Percentiles rank a stretch among this genome's conserved stretches.
Evolutionary conservation across 2,113 vertebrate genomes (phyloP).

Genomic region (Euleptes europaea): DNA sequence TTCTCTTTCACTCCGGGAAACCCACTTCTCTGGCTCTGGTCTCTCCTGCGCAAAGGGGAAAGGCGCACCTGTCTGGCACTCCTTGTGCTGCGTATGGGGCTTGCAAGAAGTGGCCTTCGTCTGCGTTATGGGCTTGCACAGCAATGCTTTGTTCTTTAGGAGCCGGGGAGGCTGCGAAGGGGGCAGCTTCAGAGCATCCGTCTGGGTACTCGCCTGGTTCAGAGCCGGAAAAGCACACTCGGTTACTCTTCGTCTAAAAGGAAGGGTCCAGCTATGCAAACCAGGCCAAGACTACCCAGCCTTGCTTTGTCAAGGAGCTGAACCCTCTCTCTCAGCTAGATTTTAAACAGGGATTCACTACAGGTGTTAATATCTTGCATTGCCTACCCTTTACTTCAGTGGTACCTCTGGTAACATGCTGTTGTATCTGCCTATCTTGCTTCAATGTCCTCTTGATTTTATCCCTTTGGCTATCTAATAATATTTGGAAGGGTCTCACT

Average conservation of each 20-base stretch:
- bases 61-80: constrained; percentile 88
- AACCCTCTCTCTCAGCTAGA: no score
- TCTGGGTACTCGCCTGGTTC: constrained; percentile 86
- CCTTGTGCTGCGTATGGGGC: constrained; percentile 85
- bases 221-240: constrained; percentile 23
- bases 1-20: not conserved
- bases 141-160: constrained; percentile 95
- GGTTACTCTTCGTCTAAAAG: not conserved
- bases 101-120: constrained; percentile 95
- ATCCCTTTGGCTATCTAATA: no score
- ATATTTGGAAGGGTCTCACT: no score
- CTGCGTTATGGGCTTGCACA: constrained; percentile 93
- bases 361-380: no score
- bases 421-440: no score
- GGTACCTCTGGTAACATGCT: no score
- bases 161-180: constrained; percentile 80
- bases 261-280: not conserved
- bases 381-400: no score
- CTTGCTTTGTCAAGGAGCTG: no score
- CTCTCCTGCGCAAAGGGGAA: not conserved
- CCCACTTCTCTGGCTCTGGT: not conserved
- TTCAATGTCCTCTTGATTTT: no score
- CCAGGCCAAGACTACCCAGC: not conserved
- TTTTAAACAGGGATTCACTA: no score
- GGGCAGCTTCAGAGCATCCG: constrained; percentile 80